Evolutionary conservation across 2,113 vertebrate genomes (phyloP), one percentile per base, ranked within the genome.

Genomic region (Corythaeola cristata): DNA sequence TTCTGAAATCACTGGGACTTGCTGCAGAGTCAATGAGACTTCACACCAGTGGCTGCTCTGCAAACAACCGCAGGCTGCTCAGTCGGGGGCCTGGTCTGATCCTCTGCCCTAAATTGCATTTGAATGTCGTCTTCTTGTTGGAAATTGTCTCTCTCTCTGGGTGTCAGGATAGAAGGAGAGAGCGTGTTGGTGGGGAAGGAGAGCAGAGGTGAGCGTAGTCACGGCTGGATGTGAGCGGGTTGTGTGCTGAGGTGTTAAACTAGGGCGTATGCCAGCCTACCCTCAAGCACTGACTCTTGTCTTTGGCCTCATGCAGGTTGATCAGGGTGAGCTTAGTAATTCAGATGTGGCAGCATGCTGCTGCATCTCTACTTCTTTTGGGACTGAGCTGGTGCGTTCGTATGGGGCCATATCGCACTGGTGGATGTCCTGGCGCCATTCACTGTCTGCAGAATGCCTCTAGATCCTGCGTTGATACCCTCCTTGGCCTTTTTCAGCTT

Each of bases 321-420:
- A 12, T n/a, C 2, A 1, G 12, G 12, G 18, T 20, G 62, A 76
- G 8, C 15, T 1, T 78, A 12, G 18, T 6, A 20, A 68, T 41
- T 83, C 23, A 17, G 44, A 35, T 39, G 82, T 41, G 47, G 13
- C 80, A 59, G 74, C 60, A 6, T 0, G 0, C 56, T 87, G 56
- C 44, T 27, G 5, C 11, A 19, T 68, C 52, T 67, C 64, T 37
- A 0, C 23, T 49, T 10, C 50, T 86, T 49, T 62, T 32, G 30
- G 11, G 11, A 47, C 33, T 0, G 5, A 86, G 6, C 59, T 44
- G 16, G 1, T 58, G 17, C 11, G 66, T 63, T 59, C 2, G 0
- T 41, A 8, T 0, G 1, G 30, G 27, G 28, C 47, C 11, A 0
- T 17, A 30, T 21, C 7, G 8, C 3, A 0, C 37, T 0, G 0